Base-by-base conservation (phyloP, 2,888 invertebrate genomes). In the Morpho deidamia region DNA sequence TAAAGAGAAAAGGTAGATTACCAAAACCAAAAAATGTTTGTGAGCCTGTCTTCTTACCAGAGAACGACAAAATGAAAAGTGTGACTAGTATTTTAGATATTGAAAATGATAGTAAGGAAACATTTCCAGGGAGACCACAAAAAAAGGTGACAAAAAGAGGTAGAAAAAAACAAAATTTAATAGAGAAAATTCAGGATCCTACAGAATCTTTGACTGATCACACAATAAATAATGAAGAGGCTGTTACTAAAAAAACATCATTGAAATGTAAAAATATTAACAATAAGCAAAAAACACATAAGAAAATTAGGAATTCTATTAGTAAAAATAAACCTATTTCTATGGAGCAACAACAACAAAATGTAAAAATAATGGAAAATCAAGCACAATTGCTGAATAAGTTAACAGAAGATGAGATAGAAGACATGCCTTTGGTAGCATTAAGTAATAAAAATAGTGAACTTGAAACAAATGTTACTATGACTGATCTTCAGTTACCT, bases 371-470 rank as follows among this genome's bases (percentile, higher is more conserved):
- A 9, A 49, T 37, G 10, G 38, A 23, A 32, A 49, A 10, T 8
- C 34, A 33, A 41, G 10, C 41, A 34, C 40, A 12, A 34, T 45
- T 9, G 33, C 10, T 45, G 3, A 10, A 43, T 37, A 46, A 55
- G 8, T 12, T 47, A 11, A 43, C 50, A 40, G 54, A 57, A 14
- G 58, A 62, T 51, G 58, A 61, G 11, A 49, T 51, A 32, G 62
- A 62, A 50, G 56, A 62, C 45, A 38, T 62, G 23, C 62, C 62
- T n/a, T 52, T 62, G 35, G 41, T 58, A 50, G 56, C 51, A 52
- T 44, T 62, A 33, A 58, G 61, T 50, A 51, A 40, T 44, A 55
- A 59, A 46, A 52, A n/a, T 7, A 33, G 12, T 23, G 53, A 47
- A 35, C 23, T 35, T 55, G 44, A 42, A 1, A 39, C 52, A 44